These are phyloP conservation scores for Drosophila niveifrons DNA, from an alignment of 2,888 invertebrate genomes.

Conservation along the genomic window DNA sequence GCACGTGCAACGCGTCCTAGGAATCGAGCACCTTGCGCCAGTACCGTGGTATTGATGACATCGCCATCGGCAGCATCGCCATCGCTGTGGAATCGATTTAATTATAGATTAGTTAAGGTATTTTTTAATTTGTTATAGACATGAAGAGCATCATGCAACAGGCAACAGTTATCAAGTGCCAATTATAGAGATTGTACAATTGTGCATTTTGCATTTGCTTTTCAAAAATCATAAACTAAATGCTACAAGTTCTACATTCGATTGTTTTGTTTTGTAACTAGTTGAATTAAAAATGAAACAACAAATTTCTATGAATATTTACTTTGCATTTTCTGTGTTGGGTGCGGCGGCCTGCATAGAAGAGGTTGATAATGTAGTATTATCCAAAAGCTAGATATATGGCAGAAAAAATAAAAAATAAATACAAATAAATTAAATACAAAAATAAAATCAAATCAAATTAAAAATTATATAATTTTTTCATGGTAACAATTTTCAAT, in stretches of 20 bases:
- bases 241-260: conserved; percentile 41
- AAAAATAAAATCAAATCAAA: conserved; percentile 38
- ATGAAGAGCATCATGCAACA: conserved; percentile 45
- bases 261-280: neutral
- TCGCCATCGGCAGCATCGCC: conserved; percentile 85
- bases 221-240: conserved; percentile 24
- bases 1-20: conserved; percentile 95
- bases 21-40: conserved; percentile 92
- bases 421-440: conserved; percentile 58
- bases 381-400: conserved; percentile 89
- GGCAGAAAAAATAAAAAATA: conserved; percentile 84
- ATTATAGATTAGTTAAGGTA: conserved; percentile 13
- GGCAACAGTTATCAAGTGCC: conserved; percentile 32
- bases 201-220: conserved; percentile 44
- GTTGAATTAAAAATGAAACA: conserved; percentile 54
- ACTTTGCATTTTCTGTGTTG: conserved; percentile 88
- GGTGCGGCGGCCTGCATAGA: conserved; percentile 86
- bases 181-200: conserved; percentile 27
- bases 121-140: neutral
- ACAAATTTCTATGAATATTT: conserved; percentile 86
- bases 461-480: conserved; percentile 13
- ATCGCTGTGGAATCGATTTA: conserved; percentile 42
- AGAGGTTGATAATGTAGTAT: conserved; percentile 84
- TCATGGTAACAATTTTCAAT: conserved; percentile 28
- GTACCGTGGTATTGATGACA: conserved; percentile 88